Percentiles rank a stretch among this genome's conserved stretches.
Conservation (phyloP, 2,797 vertebrate genomes). For the Syncerus caffer region DNA sequence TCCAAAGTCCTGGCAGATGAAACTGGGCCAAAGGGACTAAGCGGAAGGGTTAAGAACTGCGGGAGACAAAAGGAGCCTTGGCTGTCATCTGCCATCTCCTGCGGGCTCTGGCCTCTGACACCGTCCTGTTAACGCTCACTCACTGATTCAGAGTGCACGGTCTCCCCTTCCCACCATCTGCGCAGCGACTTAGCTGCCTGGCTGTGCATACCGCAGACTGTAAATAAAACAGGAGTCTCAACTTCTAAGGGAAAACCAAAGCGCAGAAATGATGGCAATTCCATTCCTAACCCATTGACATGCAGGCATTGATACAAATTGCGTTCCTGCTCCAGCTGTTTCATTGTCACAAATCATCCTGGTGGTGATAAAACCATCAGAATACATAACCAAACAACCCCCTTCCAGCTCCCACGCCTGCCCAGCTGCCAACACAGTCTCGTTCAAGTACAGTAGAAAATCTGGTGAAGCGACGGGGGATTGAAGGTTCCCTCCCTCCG, state of each 20-base stretch:
- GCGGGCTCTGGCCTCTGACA: neutral
- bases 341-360: constrained; percentile 8
- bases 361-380: neutral
- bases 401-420: neutral
- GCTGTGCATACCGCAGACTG: constrained; percentile 33
- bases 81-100: constrained; percentile 8
- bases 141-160: constrained; percentile 14
- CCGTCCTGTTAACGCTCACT: neutral
- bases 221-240: constrained; percentile 61
- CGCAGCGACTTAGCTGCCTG: neutral
- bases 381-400: neutral
- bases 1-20: neutral
- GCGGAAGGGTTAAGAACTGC: neutral
- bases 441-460: neutral
- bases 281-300: constrained; percentile 3
- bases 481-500: neutral
- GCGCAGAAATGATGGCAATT: constrained; percentile 46
- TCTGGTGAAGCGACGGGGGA: neutral
- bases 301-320: constrained; percentile 44
- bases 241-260: constrained; percentile 47
- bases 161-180: constrained; percentile 51
- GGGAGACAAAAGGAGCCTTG: constrained; percentile 37
- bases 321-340: neutral
- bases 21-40: neutral
- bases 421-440: neutral